Evolutionary conservation across 2,888 invertebrate genomes (phyloP), one percentile per base, ranked within the genome.

Genomic region (Nymphalis urticae): DNA sequence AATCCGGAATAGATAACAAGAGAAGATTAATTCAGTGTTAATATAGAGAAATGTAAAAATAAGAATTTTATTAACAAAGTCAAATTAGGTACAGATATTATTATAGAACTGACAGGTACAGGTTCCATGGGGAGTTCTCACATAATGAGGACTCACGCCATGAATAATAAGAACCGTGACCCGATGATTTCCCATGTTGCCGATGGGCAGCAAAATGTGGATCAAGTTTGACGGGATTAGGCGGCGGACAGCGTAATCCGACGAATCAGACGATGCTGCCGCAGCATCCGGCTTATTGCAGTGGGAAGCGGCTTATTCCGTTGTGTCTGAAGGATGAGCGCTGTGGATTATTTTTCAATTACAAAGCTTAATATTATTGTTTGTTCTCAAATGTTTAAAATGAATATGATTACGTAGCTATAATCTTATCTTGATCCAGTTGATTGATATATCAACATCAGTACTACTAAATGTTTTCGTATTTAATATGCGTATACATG

Each of bases 121-220:
- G 60, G 62, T 54, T 62, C 56, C 62, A 1, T 13, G 50, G 62
- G 66, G n/a, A 10, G 5, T 53, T n/a, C 24, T 9, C n/a, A 42
- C 42, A 50, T 67, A 67, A 67, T 62, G 62, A 67, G 54, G 56
- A 67, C 50, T 8, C 64, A 48, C 58, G 27, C 36, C 56, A 70
- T 72, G 70, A 72, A 72, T 72, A 72, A 70, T 61, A 66, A 70
- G 67, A 64, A 62, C 62, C 59, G 48, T 19, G 53, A 48, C 32
- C 50, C 60, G 63, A 48, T 68, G 66, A 71, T 73, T 73, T 70
- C 70, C 68, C 72, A 66, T 64, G 68, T 66, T 68, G 69, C 70
- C 61, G 66, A 62, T 69, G 59, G 64, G 48, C 65, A 65, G 48
- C 60, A 10, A 56, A 42, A 50, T 62, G 62, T 27, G 58, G 58